These are phyloP conservation scores for Eremobia ochroleuca DNA, from an alignment of 2,888 invertebrate species.

Conservation along the genomic window DNA sequence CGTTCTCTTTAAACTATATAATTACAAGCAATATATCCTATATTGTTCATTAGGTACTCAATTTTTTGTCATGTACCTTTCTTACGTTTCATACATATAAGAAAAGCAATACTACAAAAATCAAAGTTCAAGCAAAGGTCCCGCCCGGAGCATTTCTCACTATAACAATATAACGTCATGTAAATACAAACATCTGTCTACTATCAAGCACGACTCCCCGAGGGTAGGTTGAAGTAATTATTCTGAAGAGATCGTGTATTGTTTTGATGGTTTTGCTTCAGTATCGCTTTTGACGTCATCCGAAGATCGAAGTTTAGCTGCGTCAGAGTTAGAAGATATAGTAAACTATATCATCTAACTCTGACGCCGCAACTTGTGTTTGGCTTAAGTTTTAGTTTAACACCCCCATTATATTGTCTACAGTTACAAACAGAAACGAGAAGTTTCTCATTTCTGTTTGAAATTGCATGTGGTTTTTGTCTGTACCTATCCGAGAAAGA, in stretches of 20 bases:
- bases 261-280: slow-evolving; percentile 25
- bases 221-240: slow-evolving; percentile 44
- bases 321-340: background rate
- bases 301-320: slow-evolving; percentile 1
- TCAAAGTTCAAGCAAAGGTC: slow-evolving; percentile 48
- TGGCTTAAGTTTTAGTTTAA: background rate
- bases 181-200: slow-evolving; percentile 57
- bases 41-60: background rate
- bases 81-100: background rate
- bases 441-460: background rate
- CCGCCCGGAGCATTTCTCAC: slow-evolving; percentile 50
- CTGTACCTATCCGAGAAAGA: background rate
- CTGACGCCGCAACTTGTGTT: too few species aligned
- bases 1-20: background rate
- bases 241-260: slow-evolving; percentile 24
- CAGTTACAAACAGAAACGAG: background rate
- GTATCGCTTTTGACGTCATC: slow-evolving; percentile 31
- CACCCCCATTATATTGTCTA: background rate
- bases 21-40: background rate
- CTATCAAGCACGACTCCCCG: slow-evolving; percentile 45
- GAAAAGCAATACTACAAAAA: slow-evolving; percentile 29
- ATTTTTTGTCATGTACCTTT: too few species aligned
- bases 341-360: too few species aligned
- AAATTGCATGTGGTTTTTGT: background rate
- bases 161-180: slow-evolving; percentile 51